Percentiles rank a stretch among this genome's conserved stretches.
These are phyloP conservation scores for Hydrotaea cyrtoneurina DNA, from an alignment of 2,888 invertebrate species.

Conservation along the genomic window DNA sequence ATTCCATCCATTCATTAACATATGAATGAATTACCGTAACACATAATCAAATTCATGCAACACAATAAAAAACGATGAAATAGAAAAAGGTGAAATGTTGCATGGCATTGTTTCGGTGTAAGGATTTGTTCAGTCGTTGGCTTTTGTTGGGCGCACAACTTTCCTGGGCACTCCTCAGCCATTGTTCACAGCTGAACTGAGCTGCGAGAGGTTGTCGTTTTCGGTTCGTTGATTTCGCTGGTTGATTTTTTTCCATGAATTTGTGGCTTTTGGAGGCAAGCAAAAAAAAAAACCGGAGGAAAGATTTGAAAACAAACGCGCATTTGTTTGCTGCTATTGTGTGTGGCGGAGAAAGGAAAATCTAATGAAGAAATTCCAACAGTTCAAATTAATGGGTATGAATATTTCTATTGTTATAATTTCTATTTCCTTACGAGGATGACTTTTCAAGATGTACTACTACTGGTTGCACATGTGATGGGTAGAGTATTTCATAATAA, in stretches of 20 bases:
- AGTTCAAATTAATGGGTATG: conserved; percentile 74
- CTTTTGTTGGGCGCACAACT: not conserved
- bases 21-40: conserved; percentile 59
- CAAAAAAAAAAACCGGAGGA: conserved; percentile 17
- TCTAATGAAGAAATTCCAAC: conserved; percentile 77
- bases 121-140: conserved; percentile 16
- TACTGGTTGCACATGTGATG: not conserved
- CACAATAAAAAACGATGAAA: conserved; percentile 40
- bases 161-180: conserved; percentile 3
- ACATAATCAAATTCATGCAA: conserved; percentile 53
- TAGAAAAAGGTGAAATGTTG: conserved; percentile 52
- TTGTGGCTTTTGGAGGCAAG: conserved; percentile 28
- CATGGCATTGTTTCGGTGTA: conserved; percentile 35
- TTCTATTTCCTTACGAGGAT: conserved; percentile 72
- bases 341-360: conserved; percentile 30
- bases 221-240: conserved; percentile 19
- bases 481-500: conserved; percentile 26
- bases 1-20: conserved; percentile 54
- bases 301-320: conserved; percentile 43
- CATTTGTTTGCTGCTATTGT: conserved; percentile 25
- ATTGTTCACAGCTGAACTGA: conserved; percentile 8
- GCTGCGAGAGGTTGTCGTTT: conserved; percentile 22
- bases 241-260: conserved; percentile 1
- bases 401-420: conserved; percentile 22
- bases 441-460: conserved; percentile 39